Percentiles rank a stretch among this genome's conserved stretches.
Evolutionary conservation across 92 coral and sea anemone species (phyloP).

Genomic region (Phymanthus crucifer): DNA sequence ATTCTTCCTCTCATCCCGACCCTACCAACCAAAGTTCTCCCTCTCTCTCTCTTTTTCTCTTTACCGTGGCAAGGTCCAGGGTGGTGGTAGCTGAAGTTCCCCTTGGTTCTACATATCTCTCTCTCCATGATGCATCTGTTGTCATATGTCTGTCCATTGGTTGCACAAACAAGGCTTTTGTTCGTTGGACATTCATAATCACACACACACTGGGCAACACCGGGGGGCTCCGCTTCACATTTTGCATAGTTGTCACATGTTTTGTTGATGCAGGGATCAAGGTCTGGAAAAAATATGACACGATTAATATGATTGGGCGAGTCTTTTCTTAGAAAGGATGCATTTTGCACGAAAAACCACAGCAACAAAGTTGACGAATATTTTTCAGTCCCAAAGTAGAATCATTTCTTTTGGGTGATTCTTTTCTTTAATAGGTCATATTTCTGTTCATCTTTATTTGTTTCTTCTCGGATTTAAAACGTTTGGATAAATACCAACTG

Average conservation of each 20-base stretch:
- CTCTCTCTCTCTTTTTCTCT: no score
- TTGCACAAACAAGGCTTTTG: conserved; percentile 42
- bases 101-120: conserved; percentile 29
- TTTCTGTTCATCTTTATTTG: no score
- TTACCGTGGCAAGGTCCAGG: conserved; percentile 45
- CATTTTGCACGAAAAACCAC: no score
- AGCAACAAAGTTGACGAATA: no score
- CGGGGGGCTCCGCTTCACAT: conserved; percentile 34
- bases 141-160: conserved; percentile 43
- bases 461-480: no score
- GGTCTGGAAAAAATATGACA: conserved; percentile 12
- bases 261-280: conserved; percentile 42
- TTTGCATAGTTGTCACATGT: conserved; percentile 38
- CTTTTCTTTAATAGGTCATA: no score
- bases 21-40: no score
- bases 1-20: no score
- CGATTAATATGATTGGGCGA: not conserved
- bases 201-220: conserved; percentile 43
- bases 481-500: no score
- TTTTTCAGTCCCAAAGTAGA: no score
- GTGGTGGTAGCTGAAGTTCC: conserved; percentile 37
- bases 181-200: conserved; percentile 31
- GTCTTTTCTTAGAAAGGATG: not conserved
- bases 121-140: no score
- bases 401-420: no score